Percentiles rank a stretch among this genome's conserved stretches.
These are phyloP conservation scores for Drosophila lacteicornis DNA, from an alignment of 1,140 invertebrate species.

Conservation along the genomic window DNA sequence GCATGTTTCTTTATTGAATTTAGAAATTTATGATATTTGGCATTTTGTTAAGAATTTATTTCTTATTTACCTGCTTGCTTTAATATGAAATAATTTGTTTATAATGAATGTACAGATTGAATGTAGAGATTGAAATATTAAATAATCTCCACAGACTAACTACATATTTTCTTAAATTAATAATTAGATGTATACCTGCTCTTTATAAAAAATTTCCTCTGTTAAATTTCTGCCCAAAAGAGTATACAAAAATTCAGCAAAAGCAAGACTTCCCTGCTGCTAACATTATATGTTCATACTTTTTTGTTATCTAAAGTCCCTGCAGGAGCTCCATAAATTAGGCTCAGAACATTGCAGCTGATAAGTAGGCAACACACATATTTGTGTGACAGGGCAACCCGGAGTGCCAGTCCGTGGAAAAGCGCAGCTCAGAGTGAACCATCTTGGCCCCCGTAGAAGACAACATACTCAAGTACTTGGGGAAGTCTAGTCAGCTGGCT, in stretches of 20 bases:
- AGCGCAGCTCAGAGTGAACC: conserved; percentile 41
- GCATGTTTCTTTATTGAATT: too few species aligned
- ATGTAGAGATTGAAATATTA: too few species aligned
- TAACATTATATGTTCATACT: background rate
- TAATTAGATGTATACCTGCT: too few species aligned
- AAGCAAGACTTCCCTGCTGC: too few species aligned
- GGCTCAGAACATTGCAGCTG: conserved; percentile 31
- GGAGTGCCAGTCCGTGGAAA: conserved; percentile 39
- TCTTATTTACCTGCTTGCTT: too few species aligned
- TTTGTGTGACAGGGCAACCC: conserved; percentile 9
- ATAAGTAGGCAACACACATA: conserved; percentile 48
- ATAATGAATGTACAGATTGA: background rate
- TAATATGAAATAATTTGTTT: too few species aligned
- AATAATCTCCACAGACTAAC: too few species aligned
- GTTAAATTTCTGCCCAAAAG: background rate
- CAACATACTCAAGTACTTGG: conserved; percentile 22
- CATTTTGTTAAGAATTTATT: background rate
- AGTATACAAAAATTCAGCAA: background rate
- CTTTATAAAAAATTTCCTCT: too few species aligned
- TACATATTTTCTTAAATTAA: background rate
- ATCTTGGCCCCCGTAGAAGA: background rate
- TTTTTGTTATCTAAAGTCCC: background rate
- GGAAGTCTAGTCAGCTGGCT: conserved; percentile 48
- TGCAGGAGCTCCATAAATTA: conserved; percentile 48
- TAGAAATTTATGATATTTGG: background rate